A percentile compares a stretch with the other conserved stretches of the same genome.
phyloP scores from a whole-genome alignment of 2,113 vertebrate genomes.

The Ceratotherium simum region DNA sequence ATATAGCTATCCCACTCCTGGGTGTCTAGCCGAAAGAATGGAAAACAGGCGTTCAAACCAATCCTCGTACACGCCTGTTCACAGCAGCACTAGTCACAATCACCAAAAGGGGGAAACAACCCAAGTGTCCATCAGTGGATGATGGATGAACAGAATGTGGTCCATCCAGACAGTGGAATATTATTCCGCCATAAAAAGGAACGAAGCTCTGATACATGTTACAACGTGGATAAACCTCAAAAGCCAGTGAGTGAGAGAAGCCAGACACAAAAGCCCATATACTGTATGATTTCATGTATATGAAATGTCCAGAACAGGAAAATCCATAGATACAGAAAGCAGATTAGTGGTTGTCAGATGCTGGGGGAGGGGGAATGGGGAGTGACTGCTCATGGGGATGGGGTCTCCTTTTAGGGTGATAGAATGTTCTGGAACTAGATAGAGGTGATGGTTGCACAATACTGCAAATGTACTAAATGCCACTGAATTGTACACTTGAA shows the following conservation, averaged over 20 bases:
- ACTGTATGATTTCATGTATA: fast-evolving
- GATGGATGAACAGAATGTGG: not conserved
- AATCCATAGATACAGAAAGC: not conserved
- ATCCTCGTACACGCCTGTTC: not conserved
- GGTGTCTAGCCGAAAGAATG: not conserved
- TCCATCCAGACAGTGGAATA: fast-evolving
- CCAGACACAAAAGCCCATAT: not conserved
- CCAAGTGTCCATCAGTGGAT: not conserved
- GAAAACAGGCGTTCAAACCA: not conserved
- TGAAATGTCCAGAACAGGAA: not conserved
- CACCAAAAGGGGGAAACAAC: not conserved
- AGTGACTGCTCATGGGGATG: too few species aligned
- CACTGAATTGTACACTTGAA: not conserved
- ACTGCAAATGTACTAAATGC: not conserved
- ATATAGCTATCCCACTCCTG: fast-evolving
- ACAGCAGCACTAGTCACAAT: not conserved
- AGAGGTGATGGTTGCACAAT: too few species aligned
- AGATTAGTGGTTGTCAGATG: not conserved
- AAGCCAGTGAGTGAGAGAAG: not conserved
- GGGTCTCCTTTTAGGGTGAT: not conserved
- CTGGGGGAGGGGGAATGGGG: not conserved
- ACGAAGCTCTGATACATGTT: fast-evolving
- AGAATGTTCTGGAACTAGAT: not conserved
- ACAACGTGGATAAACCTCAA: not conserved
- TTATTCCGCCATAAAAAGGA: not conserved